Percentiles rank a stretch among this genome's conserved stretches.
These are phyloP conservation scores for Cyclargus thomasi DNA, from an alignment of 1,140 invertebrate species.

Conservation along the genomic window DNA sequence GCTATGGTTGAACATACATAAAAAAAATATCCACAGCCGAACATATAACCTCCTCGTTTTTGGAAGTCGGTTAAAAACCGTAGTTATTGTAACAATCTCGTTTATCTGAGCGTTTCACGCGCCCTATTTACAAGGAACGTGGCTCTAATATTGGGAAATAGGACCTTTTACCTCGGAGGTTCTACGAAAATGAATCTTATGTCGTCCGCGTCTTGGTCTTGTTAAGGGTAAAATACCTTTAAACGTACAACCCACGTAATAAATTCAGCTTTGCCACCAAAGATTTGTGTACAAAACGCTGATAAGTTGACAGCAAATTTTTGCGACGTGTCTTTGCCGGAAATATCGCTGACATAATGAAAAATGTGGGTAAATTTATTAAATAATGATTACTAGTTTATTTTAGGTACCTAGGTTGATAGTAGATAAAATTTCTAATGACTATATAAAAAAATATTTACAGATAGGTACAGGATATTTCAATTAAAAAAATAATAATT, in stretches of 20 bases:
- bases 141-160: neutral
- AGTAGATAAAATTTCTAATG: no score
- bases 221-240: no score
- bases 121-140: neutral
- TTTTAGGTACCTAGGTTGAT: no score
- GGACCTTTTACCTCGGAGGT: neutral
- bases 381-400: neutral
- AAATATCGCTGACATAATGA: neutral
- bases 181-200: neutral
- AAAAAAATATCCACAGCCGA: no score
- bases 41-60: no score
- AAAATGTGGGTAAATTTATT: neutral
- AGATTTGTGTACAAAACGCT: constrained; percentile 8
- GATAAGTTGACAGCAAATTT: neutral
- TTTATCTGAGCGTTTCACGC: neutral
- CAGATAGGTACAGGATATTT: no score
- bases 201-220: neutral
- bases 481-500: no score
- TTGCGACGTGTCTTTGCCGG: neutral
- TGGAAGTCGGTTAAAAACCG: no score
- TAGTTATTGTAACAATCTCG: neutral
- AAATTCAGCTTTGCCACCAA: constrained; percentile 44
- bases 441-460: no score
- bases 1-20: no score
- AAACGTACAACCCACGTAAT: constrained; percentile 31